Conservation (phyloP, 2,113 vertebrate species). For the Turdus rufiventris region DNA sequence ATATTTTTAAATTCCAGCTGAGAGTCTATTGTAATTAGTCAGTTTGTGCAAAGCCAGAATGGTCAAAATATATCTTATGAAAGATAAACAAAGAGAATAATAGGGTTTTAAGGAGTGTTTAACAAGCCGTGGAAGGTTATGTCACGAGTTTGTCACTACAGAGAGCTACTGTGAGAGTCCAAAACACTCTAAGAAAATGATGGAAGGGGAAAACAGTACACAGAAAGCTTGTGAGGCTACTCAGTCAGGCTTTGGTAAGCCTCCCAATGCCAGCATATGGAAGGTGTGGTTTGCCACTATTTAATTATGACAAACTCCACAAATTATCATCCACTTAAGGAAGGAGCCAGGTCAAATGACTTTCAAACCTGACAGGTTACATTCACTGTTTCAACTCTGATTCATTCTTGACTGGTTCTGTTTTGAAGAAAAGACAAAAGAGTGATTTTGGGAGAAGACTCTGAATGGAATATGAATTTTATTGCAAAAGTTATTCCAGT, state of each 20-base stretch:
- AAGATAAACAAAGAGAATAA: background rate
- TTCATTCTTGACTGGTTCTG: background rate
- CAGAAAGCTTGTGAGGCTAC: background rate
- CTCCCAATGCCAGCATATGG: background rate
- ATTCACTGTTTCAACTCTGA: background rate
- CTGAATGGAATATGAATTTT: background rate
- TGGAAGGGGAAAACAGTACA: background rate
- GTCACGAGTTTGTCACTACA: background rate
- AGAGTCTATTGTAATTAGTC: background rate
- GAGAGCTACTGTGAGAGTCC: background rate
- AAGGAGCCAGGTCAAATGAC: background rate
- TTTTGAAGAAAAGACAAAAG: background rate
- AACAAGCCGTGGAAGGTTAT: background rate
- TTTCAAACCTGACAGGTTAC: background rate
- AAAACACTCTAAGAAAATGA: background rate
- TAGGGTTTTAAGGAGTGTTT: background rate
- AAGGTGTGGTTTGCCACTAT: background rate
- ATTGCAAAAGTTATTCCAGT: background rate
- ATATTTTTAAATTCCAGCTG: background rate
- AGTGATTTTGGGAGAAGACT: background rate
- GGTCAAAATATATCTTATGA: background rate
- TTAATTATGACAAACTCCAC: background rate
- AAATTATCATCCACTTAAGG: background rate
- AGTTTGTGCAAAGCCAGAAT: background rate
- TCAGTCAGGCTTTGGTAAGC: background rate